phyloP scores from a whole-genome alignment of 2,888 invertebrate genomes.

The Biston betularia region DNA sequence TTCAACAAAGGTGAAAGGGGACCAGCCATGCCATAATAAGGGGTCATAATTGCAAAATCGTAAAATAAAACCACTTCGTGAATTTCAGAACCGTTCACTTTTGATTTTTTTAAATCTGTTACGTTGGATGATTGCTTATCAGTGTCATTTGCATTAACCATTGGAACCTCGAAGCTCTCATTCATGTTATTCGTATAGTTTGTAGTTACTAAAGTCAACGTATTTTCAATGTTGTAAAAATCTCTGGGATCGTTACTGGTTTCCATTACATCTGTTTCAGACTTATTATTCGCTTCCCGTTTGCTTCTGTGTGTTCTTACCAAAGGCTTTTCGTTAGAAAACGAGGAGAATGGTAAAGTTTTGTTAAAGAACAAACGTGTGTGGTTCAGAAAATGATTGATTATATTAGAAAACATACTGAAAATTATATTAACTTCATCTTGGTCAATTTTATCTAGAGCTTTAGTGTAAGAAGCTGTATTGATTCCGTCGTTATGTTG shows the following conservation, averaged over 20 bases:
- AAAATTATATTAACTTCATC: constrained; percentile 65
- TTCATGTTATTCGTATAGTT: constrained; percentile 10
- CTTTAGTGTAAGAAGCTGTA: constrained; percentile 60
- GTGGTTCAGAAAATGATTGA: constrained; percentile 64
- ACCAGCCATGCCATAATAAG: constrained; percentile 38
- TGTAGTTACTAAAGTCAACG: neutral
- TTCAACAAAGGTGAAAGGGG: neutral
- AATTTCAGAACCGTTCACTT: constrained; percentile 46
- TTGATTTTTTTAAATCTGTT: constrained; percentile 9
- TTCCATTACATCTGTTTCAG: constrained; percentile 21
- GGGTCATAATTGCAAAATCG: constrained; percentile 58
- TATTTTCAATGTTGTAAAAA: constrained; percentile 16
- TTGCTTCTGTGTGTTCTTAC: constrained; percentile 61
- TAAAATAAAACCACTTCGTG: constrained; percentile 62
- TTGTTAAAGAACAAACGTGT: constrained; percentile 61
- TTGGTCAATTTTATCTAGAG: constrained; percentile 60
- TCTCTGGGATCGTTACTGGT: constrained; percentile 16
- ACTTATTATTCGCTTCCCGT: constrained; percentile 49
- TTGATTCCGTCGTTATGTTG: constrained; percentile 74
- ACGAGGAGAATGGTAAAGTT: constrained; percentile 47
- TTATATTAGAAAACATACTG: constrained; percentile 55
- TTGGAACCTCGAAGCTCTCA: neutral
- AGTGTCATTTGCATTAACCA: neutral
- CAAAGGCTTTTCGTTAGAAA: constrained; percentile 44
- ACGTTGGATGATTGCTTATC: constrained; percentile 1